Evolutionary conservation across 2,888 invertebrate species (phyloP).

Genomic region (Caenorhabditis zanzibari): DNA sequence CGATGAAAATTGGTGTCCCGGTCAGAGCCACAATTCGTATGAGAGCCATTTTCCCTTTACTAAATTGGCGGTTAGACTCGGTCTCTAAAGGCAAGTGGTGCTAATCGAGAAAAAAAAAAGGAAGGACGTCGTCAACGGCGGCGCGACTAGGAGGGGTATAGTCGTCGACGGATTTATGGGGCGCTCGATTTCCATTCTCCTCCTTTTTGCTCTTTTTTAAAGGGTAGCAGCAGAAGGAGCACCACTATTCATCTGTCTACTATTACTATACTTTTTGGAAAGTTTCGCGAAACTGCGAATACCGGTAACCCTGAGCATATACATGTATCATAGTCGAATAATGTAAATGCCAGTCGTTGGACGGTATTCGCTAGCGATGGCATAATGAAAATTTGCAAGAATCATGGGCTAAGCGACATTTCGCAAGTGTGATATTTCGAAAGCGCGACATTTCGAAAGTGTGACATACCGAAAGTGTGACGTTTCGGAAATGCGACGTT

Average conservation of each 20-base stretch:
- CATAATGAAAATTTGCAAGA: too few species aligned
- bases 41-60: not conserved
- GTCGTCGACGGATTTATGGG: conserved; percentile 44
- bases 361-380: conserved; percentile 9
- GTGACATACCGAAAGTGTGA: too few species aligned
- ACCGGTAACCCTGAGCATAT: conserved; percentile 38
- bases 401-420: too few species aligned
- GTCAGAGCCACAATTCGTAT: conserved; percentile 35
- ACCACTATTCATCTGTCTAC: not conserved
- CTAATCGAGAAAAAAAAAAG: not conserved
- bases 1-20: conserved; percentile 52
- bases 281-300: conserved; percentile 12
- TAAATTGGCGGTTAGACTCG: conserved; percentile 13
- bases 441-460: too few species aligned
- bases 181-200: too few species aligned
- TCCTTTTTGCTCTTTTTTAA: too few species aligned
- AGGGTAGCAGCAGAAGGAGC: not conserved
- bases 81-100: too few species aligned
- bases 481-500: too few species aligned
- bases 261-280: not conserved
- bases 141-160: not conserved
- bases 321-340: not conserved
- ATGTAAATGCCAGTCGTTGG: conserved; percentile 56
- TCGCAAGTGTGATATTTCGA: too few species aligned
- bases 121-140: conserved; percentile 26